A percentile compares a stretch with the other conserved stretches of the same genome.
These are phyloP conservation scores for Alectura lathami DNA, from an alignment of 2,113 vertebrate species.

Conservation along the genomic window DNA sequence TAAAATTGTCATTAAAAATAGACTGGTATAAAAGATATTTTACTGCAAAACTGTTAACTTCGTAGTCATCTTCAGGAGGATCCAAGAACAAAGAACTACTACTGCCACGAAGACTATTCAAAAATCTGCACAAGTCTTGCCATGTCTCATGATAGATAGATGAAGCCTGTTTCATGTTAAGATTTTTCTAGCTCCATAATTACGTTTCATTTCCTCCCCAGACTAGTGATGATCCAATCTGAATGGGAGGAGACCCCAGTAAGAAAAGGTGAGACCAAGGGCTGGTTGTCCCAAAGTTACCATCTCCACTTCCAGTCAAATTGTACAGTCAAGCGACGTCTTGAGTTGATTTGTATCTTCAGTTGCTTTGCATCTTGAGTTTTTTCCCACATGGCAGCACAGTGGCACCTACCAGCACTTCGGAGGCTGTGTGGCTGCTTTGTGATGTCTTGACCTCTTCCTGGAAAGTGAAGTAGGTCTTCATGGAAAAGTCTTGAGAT, in stretches of 20 bases:
- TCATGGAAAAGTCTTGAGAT: neutral
- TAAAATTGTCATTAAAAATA: neutral
- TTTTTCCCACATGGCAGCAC: neutral
- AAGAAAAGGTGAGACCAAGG: accelerated
- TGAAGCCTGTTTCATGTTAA: neutral
- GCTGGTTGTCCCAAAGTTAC: accelerated
- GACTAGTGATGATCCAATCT: neutral
- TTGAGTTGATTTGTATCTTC: no score
- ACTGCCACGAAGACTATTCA: neutral
- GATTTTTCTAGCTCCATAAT: neutral
- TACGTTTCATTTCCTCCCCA: neutral
- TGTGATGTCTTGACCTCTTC: neutral
- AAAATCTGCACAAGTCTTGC: neutral
- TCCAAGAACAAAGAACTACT: neutral
- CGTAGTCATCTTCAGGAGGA: neutral
- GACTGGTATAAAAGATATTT: neutral
- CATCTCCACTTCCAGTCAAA: accelerated
- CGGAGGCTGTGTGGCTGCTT: neutral
- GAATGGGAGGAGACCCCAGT: neutral
- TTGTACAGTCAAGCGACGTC: neutral
- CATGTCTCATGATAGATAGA: neutral
- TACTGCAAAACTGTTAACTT: neutral
- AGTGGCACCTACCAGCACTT: neutral
- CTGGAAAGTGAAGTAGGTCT: neutral
- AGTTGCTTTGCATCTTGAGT: neutral